These are phyloP conservation scores for Piscicola geometra DNA, from an alignment of 2,888 invertebrate species.

Conservation along the genomic window DNA sequence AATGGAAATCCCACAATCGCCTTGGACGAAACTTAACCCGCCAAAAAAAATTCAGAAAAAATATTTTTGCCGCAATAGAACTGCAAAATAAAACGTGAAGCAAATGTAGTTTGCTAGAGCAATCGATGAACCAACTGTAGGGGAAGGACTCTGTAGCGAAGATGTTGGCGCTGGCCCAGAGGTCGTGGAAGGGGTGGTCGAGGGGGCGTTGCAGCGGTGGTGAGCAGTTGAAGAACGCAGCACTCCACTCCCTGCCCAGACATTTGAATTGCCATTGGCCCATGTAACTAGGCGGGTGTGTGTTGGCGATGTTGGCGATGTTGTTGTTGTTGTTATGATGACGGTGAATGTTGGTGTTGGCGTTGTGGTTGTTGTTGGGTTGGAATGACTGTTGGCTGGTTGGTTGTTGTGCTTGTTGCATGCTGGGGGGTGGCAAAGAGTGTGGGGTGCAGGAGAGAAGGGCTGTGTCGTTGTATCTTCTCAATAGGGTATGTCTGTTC, in stretches of 20 bases:
- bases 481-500: neutral
- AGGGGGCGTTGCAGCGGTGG: neutral
- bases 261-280: neutral
- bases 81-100: too few species aligned
- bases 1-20: too few species aligned
- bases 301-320: neutral
- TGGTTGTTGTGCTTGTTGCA: too few species aligned
- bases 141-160: constrained; percentile 28
- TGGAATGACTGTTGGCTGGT: too few species aligned
- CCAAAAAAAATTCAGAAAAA: too few species aligned
- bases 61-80: too few species aligned
- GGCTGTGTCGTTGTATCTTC: neutral
- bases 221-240: neutral
- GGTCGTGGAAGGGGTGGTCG: constrained; percentile 14
- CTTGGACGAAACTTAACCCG: too few species aligned
- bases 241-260: neutral
- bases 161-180: constrained; percentile 17
- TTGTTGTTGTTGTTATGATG: neutral
- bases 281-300: neutral
- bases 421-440: neutral
- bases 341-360: neutral
- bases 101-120: too few species aligned
- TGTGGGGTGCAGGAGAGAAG: neutral
- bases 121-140: constrained; percentile 29
- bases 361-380: neutral